Evolutionary conservation across 2,797 vertebrate genomes (phyloP), one percentile per base, ranked within the genome.

Genomic region (Enteromius treurensis): DNA sequence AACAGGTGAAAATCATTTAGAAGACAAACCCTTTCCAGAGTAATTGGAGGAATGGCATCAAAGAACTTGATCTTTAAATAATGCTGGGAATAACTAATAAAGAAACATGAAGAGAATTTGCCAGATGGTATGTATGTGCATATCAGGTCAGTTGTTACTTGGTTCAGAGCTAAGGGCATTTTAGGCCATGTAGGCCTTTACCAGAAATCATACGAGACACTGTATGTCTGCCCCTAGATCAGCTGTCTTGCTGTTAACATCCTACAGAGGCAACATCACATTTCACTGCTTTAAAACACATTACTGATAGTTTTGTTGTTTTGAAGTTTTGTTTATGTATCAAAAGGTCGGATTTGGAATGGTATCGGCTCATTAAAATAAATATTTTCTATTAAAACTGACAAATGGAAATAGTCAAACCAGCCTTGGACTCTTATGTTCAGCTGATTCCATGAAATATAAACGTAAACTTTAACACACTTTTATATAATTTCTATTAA

Each of bases 61-160:
- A 87, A 87, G 83, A 80, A 49, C 77, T 32, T 83, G 71, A 85
- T 80, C 83, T 85, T 85, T 85, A 65, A 58, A 83, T 80, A 80
- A 29, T 47, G 51, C 84, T 53, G 62, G 51, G 69, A 73, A 76
- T 85, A 71, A 71, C 78, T 47, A 80, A 85, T 77, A 82, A 85
- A 82, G 73, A 73, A 23, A 23, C 71, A 49, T 42, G 23, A 26
- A 34, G 32, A 74, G 3, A 69, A 40, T 60, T 60, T 77, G 10
- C 32, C 80, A 82, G 64, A 51, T 79, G 64, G 60, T 49, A 49
- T 67, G 3, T 53, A 26, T 79, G 77, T 19, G 14, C 23, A 40
- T 68, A 79, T 53, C 21, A 79, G 77, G 21, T 79, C 55, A 60
- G 60, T 13, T 42, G 37, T 40, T n/a, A 37, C 51, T 40, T 4